Evolutionary conservation across 1,140 invertebrate genomes (phyloP), one percentile per base, ranked within the genome.

Genomic region (Meloidogyne floridensis): DNA sequence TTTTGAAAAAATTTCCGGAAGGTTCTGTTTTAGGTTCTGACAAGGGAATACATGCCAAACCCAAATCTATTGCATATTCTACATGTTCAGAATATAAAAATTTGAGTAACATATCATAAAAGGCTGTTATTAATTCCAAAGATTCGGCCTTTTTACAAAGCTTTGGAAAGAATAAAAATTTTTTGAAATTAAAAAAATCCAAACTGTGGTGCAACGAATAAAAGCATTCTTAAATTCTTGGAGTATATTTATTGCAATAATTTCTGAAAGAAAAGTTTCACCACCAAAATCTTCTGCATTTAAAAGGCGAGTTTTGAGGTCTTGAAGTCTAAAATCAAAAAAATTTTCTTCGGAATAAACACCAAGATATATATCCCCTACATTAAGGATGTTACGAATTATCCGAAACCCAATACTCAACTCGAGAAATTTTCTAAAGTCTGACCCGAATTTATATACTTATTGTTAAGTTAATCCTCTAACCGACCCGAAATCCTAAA

Each of bases 241-340:
- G 13, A 99, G 91, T 86, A 98, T 93, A 86, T 94, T 94, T 78
- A 97, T 95, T 1, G 95, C 96, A n/a, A 98, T 92, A 90, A 97
- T 95, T 91, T 98, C 96, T 0, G 96, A 97, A 2, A 99, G 92
- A 90, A 99, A 98, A 0, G 96, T 98, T 91, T 99, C 96, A 0
- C 96, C 96, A 2, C 95, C 95, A 90, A 96, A 97, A 90, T 97
- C 95, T 90, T 98, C 96, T 80, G 92, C 91, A 79, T 51, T 95
- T 94, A 89, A 94, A 84, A 98, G 94, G 4, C 95, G 94, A 9
- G 95, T 95, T 92, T 98, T 96, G 76, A 98, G 91, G 89, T 98
- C 96, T 81, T 96, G 92, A 32, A 81, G 32, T 53, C 95, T 93
- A 11, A 98, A 92, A 84, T 98, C 0, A 13, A 75, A 53, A 32